Evolutionary conservation across 2,888 invertebrate species (phyloP).

Genomic region (Chrysomela aeneicollis): DNA sequence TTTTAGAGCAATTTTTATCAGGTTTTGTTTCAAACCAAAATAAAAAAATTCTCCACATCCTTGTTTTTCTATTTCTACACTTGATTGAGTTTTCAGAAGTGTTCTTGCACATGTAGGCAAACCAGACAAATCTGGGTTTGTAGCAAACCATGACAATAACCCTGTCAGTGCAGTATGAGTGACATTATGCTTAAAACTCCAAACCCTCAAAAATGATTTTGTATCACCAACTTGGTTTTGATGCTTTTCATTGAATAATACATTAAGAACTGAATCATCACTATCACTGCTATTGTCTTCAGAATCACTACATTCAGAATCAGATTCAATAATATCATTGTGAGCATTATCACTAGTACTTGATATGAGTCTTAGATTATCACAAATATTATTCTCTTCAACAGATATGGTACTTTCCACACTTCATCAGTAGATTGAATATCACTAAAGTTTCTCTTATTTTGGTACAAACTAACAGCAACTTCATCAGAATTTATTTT

Average conservation of each 20-base stretch:
- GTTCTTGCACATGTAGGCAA: slow-evolving; percentile 32
- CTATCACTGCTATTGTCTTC: background rate
- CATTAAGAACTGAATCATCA: background rate
- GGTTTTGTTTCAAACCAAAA: slow-evolving; percentile 29
- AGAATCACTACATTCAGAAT: background rate
- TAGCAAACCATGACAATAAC: slow-evolving; percentile 24
- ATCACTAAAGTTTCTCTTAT: too few relatives aligned
- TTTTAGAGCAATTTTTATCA: slow-evolving; percentile 17
- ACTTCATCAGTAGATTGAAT: too few relatives aligned
- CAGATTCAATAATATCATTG: background rate
- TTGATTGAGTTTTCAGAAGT: slow-evolving; percentile 28
- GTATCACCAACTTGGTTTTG: too few relatives aligned
- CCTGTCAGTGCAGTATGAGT: slow-evolving; percentile 1
- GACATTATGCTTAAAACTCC: background rate
- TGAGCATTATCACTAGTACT: too few relatives aligned
- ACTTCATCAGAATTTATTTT: too few relatives aligned
- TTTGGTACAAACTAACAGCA: too few relatives aligned
- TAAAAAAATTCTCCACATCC: slow-evolving; percentile 24
- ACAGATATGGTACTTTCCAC: background rate
- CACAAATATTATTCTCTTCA: too few relatives aligned
- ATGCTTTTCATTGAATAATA: background rate
- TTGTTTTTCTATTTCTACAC: slow-evolving; percentile 9
- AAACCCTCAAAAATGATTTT: too few relatives aligned
- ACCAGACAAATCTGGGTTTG: slow-evolving; percentile 21
- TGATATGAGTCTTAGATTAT: too few relatives aligned